Conservation (phyloP, 2,797 vertebrate species). For the Artibeus jamaicensis region DNA sequence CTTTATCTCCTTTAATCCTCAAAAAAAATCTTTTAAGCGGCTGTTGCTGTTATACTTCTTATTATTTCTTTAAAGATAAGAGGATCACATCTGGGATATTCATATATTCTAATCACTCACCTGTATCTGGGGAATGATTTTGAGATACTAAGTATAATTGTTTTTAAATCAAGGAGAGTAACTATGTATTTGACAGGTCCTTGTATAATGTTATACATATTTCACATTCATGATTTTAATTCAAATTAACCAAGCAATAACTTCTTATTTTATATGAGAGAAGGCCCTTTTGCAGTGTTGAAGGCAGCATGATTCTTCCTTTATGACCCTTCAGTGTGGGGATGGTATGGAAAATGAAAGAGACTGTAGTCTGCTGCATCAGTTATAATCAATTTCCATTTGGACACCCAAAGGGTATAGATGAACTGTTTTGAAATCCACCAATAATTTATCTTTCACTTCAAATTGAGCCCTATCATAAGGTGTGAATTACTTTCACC, state of each 20-base stretch:
- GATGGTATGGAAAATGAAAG: background rate
- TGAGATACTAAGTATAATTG: background rate
- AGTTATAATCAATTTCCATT: background rate
- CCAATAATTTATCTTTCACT: conserved; percentile 34
- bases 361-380: background rate
- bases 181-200: background rate
- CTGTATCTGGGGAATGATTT: background rate
- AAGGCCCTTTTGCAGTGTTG: background rate
- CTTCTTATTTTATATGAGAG: background rate
- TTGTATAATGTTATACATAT: background rate
- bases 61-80: background rate
- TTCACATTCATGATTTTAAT: background rate
- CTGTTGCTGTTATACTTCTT: background rate
- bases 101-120: background rate
- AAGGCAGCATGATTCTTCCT: background rate
- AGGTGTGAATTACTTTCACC: conserved; percentile 18
- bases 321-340: background rate
- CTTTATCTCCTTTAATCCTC: background rate
- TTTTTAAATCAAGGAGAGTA: background rate
- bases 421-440: background rate
- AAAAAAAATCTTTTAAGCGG: background rate
- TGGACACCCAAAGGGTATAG: background rate
- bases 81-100: background rate
- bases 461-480: background rate
- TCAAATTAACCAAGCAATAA: background rate